A percentile compares a stretch with the other conserved stretches of the same genome.
Evolutionary conservation across 2,113 vertebrate genomes (phyloP).

Genomic region (Bothrops jararaca): DNA sequence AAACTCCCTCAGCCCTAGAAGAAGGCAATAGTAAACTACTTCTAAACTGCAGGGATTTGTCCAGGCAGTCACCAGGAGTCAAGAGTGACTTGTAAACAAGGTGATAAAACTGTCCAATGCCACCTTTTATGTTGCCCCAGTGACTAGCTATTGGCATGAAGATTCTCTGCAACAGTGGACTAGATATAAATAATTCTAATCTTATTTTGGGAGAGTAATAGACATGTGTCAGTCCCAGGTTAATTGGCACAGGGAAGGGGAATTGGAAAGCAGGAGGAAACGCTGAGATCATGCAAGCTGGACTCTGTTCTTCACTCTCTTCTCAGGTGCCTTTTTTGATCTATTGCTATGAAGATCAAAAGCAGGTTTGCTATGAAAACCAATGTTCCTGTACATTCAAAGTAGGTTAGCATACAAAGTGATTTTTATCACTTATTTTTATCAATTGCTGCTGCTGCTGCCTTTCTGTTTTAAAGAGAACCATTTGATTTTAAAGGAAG

Average conservation of each 20-base stretch:
- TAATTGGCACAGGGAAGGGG: background rate
- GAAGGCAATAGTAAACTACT: background rate
- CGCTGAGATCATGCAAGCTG: too few species aligned
- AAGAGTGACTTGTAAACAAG: background rate
- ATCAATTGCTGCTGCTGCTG: background rate
- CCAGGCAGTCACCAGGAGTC: too few species aligned
- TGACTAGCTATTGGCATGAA: background rate
- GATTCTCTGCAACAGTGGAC: background rate
- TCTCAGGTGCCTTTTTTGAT: background rate
- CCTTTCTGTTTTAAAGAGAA: background rate
- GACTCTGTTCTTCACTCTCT: background rate
- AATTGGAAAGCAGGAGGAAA: background rate
- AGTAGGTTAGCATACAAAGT: background rate
- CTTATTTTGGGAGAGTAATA: background rate
- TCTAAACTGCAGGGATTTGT: background rate
- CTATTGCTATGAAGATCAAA: background rate
- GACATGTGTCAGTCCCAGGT: background rate
- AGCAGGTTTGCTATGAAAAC: background rate
- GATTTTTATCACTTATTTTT: background rate
- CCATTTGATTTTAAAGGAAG: background rate
- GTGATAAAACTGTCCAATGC: background rate
- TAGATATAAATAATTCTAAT: background rate
- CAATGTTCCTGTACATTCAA: background rate
- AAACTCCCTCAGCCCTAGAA: background rate
- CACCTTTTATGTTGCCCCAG: background rate